Percentiles rank a stretch among this genome's conserved stretches.
These are phyloP conservation scores for Pandion haliaetus DNA, from an alignment of 2,113 vertebrate genomes.

Conservation along the genomic window DNA sequence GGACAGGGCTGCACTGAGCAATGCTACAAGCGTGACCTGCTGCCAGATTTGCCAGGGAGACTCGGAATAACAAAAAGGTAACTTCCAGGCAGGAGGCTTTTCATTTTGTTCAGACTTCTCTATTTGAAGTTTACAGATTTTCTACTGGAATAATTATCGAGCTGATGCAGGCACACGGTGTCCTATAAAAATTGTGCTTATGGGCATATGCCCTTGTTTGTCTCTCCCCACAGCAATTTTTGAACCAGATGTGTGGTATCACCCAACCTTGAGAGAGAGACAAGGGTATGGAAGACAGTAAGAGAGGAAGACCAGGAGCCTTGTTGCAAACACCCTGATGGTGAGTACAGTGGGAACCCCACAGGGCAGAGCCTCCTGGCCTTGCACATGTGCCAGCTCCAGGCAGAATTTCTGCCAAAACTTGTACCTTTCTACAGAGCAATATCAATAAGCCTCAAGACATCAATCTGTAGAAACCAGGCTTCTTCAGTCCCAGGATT, in stretches of 20 bases:
- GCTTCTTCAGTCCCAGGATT: not conserved
- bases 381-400: not conserved
- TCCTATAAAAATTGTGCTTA: not conserved
- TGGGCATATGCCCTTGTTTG: not conserved
- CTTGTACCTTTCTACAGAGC: not conserved
- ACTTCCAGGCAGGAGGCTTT: not conserved
- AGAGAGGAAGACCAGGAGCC: not conserved
- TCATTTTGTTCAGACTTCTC: not conserved
- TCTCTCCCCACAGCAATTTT: not conserved
- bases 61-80: not conserved
- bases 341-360: not conserved
- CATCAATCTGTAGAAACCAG: not conserved
- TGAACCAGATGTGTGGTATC: not conserved
- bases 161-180: not conserved
- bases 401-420: not conserved
- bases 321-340: not conserved
- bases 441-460: not conserved
- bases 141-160: not conserved
- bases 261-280: not conserved
- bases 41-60: not conserved
- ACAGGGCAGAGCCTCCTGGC: not conserved
- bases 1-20: not conserved
- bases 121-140: not conserved
- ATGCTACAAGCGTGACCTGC: not conserved
- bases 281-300: not conserved